phyloP scores from a whole-genome alignment of 2,797 vertebrate genomes.

The Malacoraja senta region DNA sequence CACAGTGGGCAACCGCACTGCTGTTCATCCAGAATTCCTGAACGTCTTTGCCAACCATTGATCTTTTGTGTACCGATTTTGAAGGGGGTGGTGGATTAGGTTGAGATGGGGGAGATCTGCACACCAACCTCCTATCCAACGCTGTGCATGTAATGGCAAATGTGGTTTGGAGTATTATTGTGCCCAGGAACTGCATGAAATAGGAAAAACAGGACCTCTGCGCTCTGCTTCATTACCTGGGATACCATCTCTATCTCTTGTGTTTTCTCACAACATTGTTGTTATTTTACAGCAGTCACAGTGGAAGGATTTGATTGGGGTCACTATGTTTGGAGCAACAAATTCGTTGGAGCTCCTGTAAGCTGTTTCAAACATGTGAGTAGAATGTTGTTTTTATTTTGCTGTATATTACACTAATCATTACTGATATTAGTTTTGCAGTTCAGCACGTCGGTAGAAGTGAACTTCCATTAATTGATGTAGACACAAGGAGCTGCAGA shows the following conservation, averaged over 20 bases:
- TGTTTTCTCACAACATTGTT: background rate
- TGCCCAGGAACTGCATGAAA: background rate
- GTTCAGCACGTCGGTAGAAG: too few relatives aligned
- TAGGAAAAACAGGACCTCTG: too few relatives aligned
- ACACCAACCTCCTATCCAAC: background rate
- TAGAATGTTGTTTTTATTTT: slow-evolving; percentile 42
- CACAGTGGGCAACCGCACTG: background rate
- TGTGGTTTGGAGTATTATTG: background rate
- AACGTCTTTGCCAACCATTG: background rate
- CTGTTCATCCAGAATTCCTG: background rate
- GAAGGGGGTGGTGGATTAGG: too few relatives aligned
- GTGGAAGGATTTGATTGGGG: slow-evolving; percentile 89
- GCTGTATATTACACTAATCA: background rate
- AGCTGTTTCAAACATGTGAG: slow-evolving; percentile 92
- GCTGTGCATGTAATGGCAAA: background rate
- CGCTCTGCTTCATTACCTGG: background rate
- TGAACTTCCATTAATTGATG: background rate
- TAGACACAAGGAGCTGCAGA: too few relatives aligned
- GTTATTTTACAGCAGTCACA: slow-evolving; percentile 62
- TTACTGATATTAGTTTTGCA: background rate
- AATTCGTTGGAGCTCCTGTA: slow-evolving; percentile 81
- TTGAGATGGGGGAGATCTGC: background rate
- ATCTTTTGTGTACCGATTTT: background rate
- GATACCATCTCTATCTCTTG: background rate
- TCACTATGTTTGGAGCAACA: slow-evolving; percentile 87